Evolutionary conservation across 2,888 invertebrate genomes (phyloP), one percentile per base, ranked within the genome.

Genomic region (Xestia ashworthii): DNA sequence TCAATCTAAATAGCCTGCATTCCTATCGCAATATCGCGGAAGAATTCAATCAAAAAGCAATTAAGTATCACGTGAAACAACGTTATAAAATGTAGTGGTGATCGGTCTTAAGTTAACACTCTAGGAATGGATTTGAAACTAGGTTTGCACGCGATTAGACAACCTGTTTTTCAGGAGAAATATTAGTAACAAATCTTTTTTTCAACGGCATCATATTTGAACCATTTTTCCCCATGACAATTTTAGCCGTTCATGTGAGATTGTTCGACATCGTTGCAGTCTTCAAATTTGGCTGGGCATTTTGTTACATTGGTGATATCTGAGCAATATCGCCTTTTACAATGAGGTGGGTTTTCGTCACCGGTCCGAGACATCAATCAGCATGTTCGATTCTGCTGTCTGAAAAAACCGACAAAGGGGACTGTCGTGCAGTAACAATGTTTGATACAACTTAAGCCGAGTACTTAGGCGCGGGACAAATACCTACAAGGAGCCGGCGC

Each of bases 21-120:
- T 79, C 75, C 86, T 79, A 68, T 69, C 74, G 78, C 68, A 85
- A 85, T 83, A 85, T 69, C 38, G 48, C 86, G 83, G 86, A 85
- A 85, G 85, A 71, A 68, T 76, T 64, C 60, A 71, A 82, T 71
- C 70, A 46, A 53, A 22, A 41, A 41, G 80, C 74, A 80, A 80
- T 80, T 72, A 76, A 48, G 50, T 80, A 80, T 72, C 80, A 77
- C 62, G 74, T 80, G 66, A 77, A 84, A 73, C 65, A 71, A 48
- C 38, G 25, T 67, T 71, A 41, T 85, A 74, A 76, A 77, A 66
- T 74, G 58, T 74, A 22, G 3, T n/a, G n/a, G 66, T 16, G 71
- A 72, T 70, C 84, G 69, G 55, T 84, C 41, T 25, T 48, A 62
- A 72, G 44, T 71, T 80, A 71, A 38, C 65, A 58, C 55, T 80